Evolutionary conservation across 2,113 vertebrate genomes (phyloP), one percentile per base, ranked within the genome.

Genomic region (Merops nubicus): DNA sequence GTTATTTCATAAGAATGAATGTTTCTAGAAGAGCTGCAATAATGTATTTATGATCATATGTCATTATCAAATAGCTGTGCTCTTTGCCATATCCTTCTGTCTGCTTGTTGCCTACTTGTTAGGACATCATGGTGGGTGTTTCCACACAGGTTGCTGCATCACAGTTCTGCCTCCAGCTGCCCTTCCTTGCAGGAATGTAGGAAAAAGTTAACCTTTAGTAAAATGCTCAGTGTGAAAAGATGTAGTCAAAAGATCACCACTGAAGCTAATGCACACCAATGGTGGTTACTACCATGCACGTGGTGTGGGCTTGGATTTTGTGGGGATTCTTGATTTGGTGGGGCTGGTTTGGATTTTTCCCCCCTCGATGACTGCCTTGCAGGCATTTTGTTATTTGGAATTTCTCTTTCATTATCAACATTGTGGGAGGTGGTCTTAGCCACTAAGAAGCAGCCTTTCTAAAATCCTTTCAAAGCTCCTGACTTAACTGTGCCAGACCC

Each of bases 101-200:
- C 57, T 75, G 45, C 60, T 42, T 56, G 28, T 47, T 80, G 34
- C 40, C 53, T 69, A 0, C 77, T n/a, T 53, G 11, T 25, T 42
- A 3, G 2, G 17, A 8, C 1, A 11, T n/a, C 38, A 12, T 0
- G 0, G 9, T 15, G 18, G 1, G 0, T 56, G 42, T 26, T 89
- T 48, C 15, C 53, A 5, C 18, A 3, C 31, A 31, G 65, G 12
- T 26, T 90, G 34, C 50, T 0, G 0, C 13, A 9, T 47, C 50
- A 8, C 40, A 29, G 63, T 25, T 77, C 54, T 84, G 50, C 22
- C 63, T 59, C 45, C 42, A 40, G 36, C 42, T 43, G 73, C 50
- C 5, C 43, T 45, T 59, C 11, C 48, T 7, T 53, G 43, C 28
- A 28, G 57, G 16, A 65, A 50, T 5, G 16, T 9, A 38, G 26